Conservation (phyloP, 2,888 invertebrate genomes). For the Rhopalosiphum nymphaeae region DNA sequence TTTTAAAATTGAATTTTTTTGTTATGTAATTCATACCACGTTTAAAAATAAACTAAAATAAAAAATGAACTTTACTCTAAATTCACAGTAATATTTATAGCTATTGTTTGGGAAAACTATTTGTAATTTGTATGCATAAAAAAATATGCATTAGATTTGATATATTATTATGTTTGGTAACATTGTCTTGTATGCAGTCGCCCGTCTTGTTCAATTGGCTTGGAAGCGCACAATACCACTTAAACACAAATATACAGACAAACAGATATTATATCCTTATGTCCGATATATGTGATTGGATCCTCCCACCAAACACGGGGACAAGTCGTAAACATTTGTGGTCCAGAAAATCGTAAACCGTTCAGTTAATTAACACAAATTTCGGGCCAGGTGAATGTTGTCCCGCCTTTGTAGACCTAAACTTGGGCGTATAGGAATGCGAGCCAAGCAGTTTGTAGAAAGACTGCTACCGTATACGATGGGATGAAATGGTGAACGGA, state of each 20-base stretch:
- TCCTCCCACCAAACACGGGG: not conserved
- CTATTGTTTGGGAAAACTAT: not conserved
- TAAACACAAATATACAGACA: not conserved
- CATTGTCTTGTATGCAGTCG: not conserved
- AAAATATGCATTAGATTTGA: not conserved
- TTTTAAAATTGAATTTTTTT: not conserved
- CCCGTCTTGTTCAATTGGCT: not conserved
- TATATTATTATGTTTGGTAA: not conserved
- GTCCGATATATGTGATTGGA: conserved; percentile 32
- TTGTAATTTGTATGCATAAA: not conserved
- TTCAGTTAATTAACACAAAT: conserved; percentile 51
- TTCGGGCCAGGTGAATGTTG: conserved; percentile 22
- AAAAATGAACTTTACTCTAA: not conserved
- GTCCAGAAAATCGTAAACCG: not conserved
- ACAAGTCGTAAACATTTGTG: conserved; percentile 47
- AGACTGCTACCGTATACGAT: not conserved
- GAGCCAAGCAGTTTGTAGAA: conserved; percentile 32
- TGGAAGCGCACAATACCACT: not conserved
- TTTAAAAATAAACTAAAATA: not conserved
- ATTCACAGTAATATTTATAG: not conserved
- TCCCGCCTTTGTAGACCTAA: not conserved
- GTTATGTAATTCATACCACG: not conserved
- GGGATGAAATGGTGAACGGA: conserved; percentile 1
- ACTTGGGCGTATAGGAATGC: conserved; percentile 34
- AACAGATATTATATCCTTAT: not conserved